A percentile compares a stretch with the other conserved stretches of the same genome.
Evolutionary conservation across 2,888 invertebrate species (phyloP).

Genomic region (Biston betularia): DNA sequence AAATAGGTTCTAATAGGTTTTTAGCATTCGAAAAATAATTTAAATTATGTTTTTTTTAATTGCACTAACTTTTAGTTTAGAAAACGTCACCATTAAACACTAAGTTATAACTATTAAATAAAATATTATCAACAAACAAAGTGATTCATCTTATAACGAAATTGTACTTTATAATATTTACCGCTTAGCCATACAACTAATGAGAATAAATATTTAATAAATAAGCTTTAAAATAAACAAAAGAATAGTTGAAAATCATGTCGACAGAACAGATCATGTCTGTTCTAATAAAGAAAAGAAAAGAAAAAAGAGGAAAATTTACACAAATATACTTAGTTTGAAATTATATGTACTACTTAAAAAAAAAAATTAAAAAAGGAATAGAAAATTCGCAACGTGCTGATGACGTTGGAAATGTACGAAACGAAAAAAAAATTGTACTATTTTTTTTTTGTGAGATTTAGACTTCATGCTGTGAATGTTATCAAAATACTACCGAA

Average conservation of each 20-base stretch:
- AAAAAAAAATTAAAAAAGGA: slow-evolving; percentile 6
- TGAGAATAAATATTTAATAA: slow-evolving; percentile 45
- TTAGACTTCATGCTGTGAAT: background rate
- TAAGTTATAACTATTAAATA: slow-evolving; percentile 15
- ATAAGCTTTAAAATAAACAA: slow-evolving; percentile 34
- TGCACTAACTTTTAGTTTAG: slow-evolving; percentile 40
- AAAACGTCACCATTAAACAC: slow-evolving; percentile 12
- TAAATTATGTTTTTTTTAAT: slow-evolving; percentile 27
- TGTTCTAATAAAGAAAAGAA: too few species aligned
- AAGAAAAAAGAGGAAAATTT: background rate
- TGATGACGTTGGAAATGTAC: too few species aligned
- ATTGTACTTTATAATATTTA: slow-evolving; percentile 45
- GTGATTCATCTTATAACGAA: slow-evolving; percentile 33
- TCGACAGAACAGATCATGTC: slow-evolving; percentile 30
- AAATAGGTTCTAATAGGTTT: background rate
- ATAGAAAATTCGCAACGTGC: background rate
- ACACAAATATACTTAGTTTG: background rate
- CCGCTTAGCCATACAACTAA: slow-evolving; percentile 27
- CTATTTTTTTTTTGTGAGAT: background rate
- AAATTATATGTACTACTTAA: slow-evolving; percentile 2
- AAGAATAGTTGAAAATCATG: slow-evolving; percentile 29
- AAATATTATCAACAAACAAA: slow-evolving; percentile 10
- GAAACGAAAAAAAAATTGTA: background rate
- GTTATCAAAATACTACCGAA: background rate
- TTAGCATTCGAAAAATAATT: slow-evolving; percentile 15